These are phyloP conservation scores for Xenentodon cancila DNA, from an alignment of 2,797 vertebrate genomes.

Conservation along the genomic window DNA sequence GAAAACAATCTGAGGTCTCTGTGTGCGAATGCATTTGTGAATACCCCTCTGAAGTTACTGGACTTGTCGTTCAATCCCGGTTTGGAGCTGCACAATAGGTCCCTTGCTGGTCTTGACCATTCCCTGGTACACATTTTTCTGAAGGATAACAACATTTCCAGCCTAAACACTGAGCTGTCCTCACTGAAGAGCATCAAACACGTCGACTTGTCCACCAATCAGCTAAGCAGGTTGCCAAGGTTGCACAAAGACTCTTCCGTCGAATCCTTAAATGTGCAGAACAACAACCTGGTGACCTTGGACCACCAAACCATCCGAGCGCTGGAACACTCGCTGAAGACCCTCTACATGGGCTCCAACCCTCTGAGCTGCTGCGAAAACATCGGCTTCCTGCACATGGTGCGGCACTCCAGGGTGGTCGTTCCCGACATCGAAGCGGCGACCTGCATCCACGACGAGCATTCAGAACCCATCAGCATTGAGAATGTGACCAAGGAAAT, in stretches of 20 bases:
- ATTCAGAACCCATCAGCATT: constrained; percentile 80
- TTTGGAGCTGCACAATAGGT: constrained; percentile 80
- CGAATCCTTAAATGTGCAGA: constrained; percentile 90
- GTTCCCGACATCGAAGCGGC: constrained; percentile 84
- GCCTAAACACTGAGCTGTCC: constrained; percentile 85
- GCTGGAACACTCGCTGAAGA: constrained; percentile 87
- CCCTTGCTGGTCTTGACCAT: constrained; percentile 86
- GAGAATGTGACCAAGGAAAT: constrained; percentile 82
- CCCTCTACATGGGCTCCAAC: constrained; percentile 90
- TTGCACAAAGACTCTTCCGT: constrained; percentile 85
- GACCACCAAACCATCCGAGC: constrained; percentile 82
- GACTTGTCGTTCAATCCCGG: constrained; percentile 91
- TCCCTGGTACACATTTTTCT: constrained; percentile 87
- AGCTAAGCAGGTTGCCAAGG: constrained; percentile 81
- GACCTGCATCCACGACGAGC: constrained; percentile 80
- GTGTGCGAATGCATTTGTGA: constrained; percentile 79
- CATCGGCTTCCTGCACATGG: constrained; percentile 83
- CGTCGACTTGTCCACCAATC: constrained; percentile 90
- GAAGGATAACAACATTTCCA: constrained; percentile 83
- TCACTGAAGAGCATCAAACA: constrained; percentile 82
- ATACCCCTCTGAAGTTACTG: constrained; percentile 83
- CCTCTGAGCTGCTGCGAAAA: constrained; percentile 93
- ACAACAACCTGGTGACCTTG: constrained; percentile 90
- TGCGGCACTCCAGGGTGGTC: constrained; percentile 82
- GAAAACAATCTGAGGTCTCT: constrained; percentile 83